Base-by-base conservation (phyloP, 2,888 invertebrate species). In the Tinea semifulvella region DNA sequence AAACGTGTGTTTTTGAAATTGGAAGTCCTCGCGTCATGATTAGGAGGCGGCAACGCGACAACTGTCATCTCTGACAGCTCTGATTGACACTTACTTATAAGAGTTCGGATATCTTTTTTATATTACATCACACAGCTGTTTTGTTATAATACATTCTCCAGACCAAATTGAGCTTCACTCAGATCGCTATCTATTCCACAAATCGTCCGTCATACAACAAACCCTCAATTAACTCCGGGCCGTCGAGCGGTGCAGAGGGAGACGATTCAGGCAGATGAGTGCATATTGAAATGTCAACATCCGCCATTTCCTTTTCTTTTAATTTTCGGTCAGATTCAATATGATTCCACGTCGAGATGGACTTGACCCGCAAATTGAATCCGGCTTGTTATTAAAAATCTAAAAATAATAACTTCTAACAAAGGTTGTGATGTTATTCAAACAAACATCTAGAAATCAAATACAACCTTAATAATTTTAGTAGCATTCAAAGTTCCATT, bases 1-100 rank as follows among this genome's bases (percentile, higher is more conserved):
- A 63, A 70, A 75, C 77, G 79, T 77, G 77, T 76, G 76, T 73
- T 77, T 75, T 76, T 75, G 75, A 69, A 74, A 77, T 73, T 76
- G 69, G 62, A 68, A 70, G 64, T 74, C 69, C 70, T 74, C 27
- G 68, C 63, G 58, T 69, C 68, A 65, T 68, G 68, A 74, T 69
- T 74, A 71, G 68, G 58, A 11, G 68, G 65, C 66, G 61, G 64
- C 66, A 73, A 74, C 75, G 75, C 69, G 68, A 76, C 77, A 75
- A 74, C 74, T 76, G 79, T 77, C 79, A 73, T 64, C 61, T 68
- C 54, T 76, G 79, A 79, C 79, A 76, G 71, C 59, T 64, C 61
- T 77, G 80, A 79, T 76, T 79, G 79, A 79, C 80, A 62, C 70
- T 68, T 65, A 70, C 71, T 73, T 76, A 77, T 75, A 77, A 35